Evolutionary conservation across 2,888 invertebrate species (phyloP).

Genomic region (Epicampocera succincta): DNA sequence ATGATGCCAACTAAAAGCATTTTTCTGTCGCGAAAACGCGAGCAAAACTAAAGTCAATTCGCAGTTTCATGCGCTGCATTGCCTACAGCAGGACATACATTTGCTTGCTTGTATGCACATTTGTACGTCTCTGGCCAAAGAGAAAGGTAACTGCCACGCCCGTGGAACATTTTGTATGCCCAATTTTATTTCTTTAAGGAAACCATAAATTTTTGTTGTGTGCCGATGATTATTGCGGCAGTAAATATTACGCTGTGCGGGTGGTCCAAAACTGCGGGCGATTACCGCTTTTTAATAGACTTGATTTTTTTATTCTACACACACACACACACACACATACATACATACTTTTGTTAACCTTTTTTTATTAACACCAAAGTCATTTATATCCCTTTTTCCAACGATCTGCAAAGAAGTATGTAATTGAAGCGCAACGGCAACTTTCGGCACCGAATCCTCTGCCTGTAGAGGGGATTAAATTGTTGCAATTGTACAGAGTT

Average conservation of each 20-base stretch:
- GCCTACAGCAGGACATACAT: too few relatives aligned
- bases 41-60: conserved; percentile 52
- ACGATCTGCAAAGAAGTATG: conserved; percentile 43
- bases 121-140: too few relatives aligned
- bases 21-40: conserved; percentile 57
- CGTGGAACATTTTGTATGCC: neutral
- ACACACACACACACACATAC: neutral
- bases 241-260: conserved; percentile 71
- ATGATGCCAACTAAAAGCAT: conserved; percentile 60
- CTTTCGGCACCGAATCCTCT: conserved; percentile 41
- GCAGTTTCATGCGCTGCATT: conserved; percentile 2
- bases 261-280: conserved; percentile 69
- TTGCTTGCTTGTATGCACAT: neutral
- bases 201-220: conserved; percentile 27
- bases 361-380: conserved; percentile 62
- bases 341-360: conserved; percentile 10
- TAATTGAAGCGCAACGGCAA: conserved; percentile 63
- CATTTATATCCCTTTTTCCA: conserved; percentile 60
- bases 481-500: conserved; percentile 59
- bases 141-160: too few relatives aligned
- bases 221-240: conserved; percentile 70
- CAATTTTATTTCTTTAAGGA: conserved; percentile 16
- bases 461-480: conserved; percentile 54
- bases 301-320: conserved; percentile 46
- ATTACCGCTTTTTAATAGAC: conserved; percentile 65